A percentile compares a stretch with the other conserved stretches of the same genome.
Evolutionary conservation across 1,140 invertebrate species (phyloP).

Genomic region (Teleogryllus occipitalis): DNA sequence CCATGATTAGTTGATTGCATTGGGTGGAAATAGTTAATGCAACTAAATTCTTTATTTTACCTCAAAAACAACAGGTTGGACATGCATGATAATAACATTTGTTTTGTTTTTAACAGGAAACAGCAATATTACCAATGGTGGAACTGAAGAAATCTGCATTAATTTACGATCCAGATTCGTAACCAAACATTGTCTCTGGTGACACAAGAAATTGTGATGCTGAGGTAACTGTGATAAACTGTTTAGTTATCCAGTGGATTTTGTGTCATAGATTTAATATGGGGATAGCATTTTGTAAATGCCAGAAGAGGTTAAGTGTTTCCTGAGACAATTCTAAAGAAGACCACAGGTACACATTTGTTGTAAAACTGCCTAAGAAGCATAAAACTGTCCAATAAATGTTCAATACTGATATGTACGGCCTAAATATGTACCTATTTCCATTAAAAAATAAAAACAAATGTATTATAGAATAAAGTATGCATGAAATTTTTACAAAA

Average conservation of each 20-base stretch:
- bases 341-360: not conserved
- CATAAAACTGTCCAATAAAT: not conserved
- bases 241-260: not conserved
- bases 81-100: not conserved
- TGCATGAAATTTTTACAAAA: not conserved
- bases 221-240: conserved; percentile 1
- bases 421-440: conserved; percentile 5
- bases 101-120: conserved; percentile 36
- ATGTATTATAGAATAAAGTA: not conserved
- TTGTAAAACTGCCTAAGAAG: not conserved
- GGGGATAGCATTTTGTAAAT: not conserved
- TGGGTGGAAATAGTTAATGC: not conserved
- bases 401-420: conserved; percentile 4
- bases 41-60: not conserved
- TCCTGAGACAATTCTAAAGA: not conserved
- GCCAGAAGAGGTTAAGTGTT: not conserved
- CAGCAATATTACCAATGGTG: conserved; percentile 49
- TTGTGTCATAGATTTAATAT: conserved; percentile 5
- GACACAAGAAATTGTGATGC: not conserved
- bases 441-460: not conserved
- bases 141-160: conserved; percentile 52
- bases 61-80: not conserved
- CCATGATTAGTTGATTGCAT: not conserved
- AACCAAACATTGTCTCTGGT: conserved; percentile 25
- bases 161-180: conserved; percentile 47